These are phyloP conservation scores for Anthopleura xanthogrammica DNA, from an alignment of 92 coral and sea anemone genomes.

Conservation along the genomic window DNA sequence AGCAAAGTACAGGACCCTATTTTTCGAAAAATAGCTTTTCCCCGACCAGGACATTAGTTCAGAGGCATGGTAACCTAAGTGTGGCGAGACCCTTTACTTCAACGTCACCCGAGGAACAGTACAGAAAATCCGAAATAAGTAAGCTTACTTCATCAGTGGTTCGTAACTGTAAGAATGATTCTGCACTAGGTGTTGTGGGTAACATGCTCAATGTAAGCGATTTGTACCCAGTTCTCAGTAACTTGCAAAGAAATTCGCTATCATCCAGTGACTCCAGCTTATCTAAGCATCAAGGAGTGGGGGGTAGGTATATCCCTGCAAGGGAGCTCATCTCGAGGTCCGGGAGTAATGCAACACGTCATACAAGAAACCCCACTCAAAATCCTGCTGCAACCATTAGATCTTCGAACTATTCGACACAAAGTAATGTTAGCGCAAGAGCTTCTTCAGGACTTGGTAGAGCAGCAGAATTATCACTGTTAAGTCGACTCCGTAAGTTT, in stretches of 20 bases:
- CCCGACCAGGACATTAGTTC: not conserved
- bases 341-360: not conserved
- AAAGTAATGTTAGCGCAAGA: constrained; percentile 1
- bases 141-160: not conserved
- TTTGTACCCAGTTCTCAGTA: constrained; percentile 27
- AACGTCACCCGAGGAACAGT: not conserved
- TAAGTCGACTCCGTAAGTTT: constrained; percentile 27
- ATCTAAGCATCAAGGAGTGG: not conserved
- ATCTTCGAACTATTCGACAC: not conserved
- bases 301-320: constrained; percentile 21
- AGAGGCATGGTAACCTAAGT: not conserved
- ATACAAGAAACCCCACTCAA: not conserved
- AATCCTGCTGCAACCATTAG: not conserved
- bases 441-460: constrained; percentile 24
- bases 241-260: not conserved
- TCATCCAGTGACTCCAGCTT: not conserved
- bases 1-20: not conserved
- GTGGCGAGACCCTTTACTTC: not conserved
- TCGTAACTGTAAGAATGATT: not conserved
- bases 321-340: constrained; percentile 32
- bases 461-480: constrained; percentile 28
- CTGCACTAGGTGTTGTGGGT: not conserved
- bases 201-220: constrained; percentile 28
- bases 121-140: not conserved
- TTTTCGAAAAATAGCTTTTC: not conserved